Percentiles rank a stretch among this genome's conserved stretches.
These are phyloP conservation scores for Phalacrocorax brasilianus DNA, from an alignment of 2,113 vertebrate species.

Conservation along the genomic window DNA sequence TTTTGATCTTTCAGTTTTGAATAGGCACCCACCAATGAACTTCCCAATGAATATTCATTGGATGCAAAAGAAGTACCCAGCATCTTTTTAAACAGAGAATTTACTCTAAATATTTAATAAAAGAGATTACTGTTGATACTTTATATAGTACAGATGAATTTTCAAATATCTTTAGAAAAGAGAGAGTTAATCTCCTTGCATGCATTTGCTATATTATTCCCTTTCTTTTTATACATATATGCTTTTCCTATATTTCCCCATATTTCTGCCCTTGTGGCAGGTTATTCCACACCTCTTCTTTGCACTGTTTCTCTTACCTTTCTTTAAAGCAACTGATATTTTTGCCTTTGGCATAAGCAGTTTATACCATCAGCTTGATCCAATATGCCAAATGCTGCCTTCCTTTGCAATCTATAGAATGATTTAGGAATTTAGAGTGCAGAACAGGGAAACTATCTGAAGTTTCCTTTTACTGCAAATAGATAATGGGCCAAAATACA, in stretches of 20 bases:
- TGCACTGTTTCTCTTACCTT: neutral
- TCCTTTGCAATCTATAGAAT: neutral
- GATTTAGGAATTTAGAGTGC: neutral
- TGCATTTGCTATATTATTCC: neutral
- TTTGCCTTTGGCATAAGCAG: neutral
- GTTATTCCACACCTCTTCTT: neutral
- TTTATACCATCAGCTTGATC: neutral
- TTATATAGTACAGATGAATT: neutral
- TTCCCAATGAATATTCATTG: slow-evolving; percentile 76
- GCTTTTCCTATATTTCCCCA: neutral
- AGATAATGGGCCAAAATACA: neutral
- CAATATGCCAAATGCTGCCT: neutral
- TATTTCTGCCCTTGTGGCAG: neutral
- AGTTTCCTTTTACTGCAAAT: neutral
- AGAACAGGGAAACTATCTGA: neutral
- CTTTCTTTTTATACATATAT: neutral
- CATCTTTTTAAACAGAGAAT: slow-evolving; percentile 49
- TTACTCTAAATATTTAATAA: slow-evolving; percentile 61
- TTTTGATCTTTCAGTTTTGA: slow-evolving; percentile 74
- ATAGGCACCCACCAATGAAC: slow-evolving; percentile 72
- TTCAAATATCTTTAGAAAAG: neutral
- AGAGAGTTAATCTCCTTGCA: neutral
- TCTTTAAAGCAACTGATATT: neutral
- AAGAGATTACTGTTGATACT: neutral
- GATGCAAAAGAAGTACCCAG: slow-evolving; percentile 68